phyloP scores from a whole-genome alignment of 2,888 invertebrate species.

The Rhingia campestris region DNA sequence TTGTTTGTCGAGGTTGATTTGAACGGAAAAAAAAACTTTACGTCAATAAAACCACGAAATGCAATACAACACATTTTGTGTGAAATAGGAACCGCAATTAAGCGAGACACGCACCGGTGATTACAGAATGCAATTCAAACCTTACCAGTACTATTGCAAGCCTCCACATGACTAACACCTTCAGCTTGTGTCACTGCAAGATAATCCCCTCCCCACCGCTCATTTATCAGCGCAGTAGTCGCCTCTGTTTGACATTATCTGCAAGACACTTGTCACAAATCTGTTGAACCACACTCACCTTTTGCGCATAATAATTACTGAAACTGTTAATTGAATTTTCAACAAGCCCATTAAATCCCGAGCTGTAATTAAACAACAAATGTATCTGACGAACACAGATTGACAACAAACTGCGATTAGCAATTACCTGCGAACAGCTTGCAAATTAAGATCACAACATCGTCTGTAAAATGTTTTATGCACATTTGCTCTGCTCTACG shows the following conservation, averaged over 20 bases:
- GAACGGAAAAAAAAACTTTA: too few species aligned
- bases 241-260: neutral
- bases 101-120: too few species aligned
- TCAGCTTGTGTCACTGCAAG: too few species aligned
- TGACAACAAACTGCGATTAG: conserved; percentile 17
- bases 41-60: too few species aligned
- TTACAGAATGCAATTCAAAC: too few species aligned
- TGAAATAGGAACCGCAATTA: too few species aligned
- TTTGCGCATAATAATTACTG: neutral
- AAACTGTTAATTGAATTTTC: neutral
- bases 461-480: conserved; percentile 32
- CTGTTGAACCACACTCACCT: neutral
- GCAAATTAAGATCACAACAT: conserved; percentile 40
- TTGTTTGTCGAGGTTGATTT: too few species aligned
- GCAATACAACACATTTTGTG: too few species aligned
- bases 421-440: conserved; percentile 20
- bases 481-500: neutral
- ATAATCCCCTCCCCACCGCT: too few species aligned
- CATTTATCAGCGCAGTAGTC: too few species aligned
- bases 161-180: too few species aligned
- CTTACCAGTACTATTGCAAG: too few species aligned
- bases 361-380: neutral
- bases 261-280: neutral
- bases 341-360: neutral
- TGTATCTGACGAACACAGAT: neutral